phyloP scores from a whole-genome alignment of 2,113 vertebrate species.

The Pristiophorus japonicus region DNA sequence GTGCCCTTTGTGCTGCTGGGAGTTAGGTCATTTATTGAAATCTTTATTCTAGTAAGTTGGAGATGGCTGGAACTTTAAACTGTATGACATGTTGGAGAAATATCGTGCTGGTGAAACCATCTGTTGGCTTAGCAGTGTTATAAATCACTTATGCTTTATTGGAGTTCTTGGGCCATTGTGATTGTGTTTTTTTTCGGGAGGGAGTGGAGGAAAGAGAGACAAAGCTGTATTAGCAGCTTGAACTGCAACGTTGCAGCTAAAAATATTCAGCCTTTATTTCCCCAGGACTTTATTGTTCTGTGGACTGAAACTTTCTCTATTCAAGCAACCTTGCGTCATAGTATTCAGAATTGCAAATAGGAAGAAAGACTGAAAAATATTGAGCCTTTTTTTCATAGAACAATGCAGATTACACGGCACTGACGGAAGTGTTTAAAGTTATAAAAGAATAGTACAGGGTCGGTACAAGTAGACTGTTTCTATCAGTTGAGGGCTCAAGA shows the following conservation, averaged over 20 bases:
- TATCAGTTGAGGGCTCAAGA: neutral
- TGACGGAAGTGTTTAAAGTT: neutral
- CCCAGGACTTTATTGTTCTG: no score
- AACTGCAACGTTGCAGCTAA: neutral
- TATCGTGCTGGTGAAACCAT: neutral
- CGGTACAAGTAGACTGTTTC: neutral
- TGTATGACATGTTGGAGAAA: neutral
- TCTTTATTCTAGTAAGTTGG: neutral
- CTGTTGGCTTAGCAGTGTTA: neutral
- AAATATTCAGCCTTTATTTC: neutral
- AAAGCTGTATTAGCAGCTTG: neutral
- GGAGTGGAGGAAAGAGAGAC: neutral
- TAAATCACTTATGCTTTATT: neutral
- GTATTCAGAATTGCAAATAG: neutral
- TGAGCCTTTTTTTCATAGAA: neutral
- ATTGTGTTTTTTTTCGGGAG: neutral
- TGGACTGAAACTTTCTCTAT: no score
- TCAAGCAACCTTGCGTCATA: neutral
- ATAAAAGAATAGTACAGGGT: neutral
- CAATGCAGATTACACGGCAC: neutral
- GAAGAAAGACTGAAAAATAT: neutral
- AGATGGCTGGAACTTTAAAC: neutral
- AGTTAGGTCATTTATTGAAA: neutral
- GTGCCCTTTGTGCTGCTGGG: neutral
- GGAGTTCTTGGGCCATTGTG: neutral